A percentile compares a stretch with the other conserved stretches of the same genome.
These are phyloP conservation scores for Escarpia spicata DNA, from an alignment of 2,888 invertebrate genomes.

Conservation along the genomic window DNA sequence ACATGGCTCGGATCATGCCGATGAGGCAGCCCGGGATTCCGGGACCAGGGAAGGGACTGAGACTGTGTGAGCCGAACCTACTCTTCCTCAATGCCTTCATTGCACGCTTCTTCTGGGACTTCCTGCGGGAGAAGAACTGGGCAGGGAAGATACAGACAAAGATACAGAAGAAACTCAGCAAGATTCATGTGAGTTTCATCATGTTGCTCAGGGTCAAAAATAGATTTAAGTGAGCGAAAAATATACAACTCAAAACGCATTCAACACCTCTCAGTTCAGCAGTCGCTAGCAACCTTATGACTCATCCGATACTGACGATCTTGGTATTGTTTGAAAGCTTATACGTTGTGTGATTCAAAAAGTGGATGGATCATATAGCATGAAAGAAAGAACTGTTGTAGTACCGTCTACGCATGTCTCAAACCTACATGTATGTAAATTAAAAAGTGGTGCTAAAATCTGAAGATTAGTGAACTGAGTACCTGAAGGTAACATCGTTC, in stretches of 20 bases:
- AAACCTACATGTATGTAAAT: too few species aligned
- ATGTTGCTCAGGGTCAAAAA: neutral
- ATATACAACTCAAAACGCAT: too few species aligned
- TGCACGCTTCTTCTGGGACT: conserved; percentile 83
- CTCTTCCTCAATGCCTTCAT: conserved; percentile 77
- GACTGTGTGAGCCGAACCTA: conserved; percentile 36
- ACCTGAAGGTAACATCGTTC: too few species aligned
- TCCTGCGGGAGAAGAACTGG: conserved; percentile 79
- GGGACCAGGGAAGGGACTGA: conserved; percentile 31
- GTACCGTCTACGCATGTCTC: too few species aligned
- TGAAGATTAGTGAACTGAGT: too few species aligned
- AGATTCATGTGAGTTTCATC: conserved; percentile 75
- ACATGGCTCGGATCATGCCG: conserved; percentile 60
- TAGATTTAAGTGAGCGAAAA: neutral
- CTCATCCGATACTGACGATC: too few species aligned
- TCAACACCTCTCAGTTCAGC: neutral
- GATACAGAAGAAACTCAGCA: conserved; percentile 86
- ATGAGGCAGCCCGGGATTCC: conserved; percentile 25
- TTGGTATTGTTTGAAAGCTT: too few species aligned
- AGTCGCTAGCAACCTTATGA: too few species aligned
- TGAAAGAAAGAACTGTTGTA: too few species aligned
- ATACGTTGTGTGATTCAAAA: too few species aligned
- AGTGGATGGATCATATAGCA: too few species aligned
- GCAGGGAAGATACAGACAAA: conserved; percentile 77
- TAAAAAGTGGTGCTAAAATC: too few species aligned